Evolutionary conservation across 2,797 vertebrate genomes (phyloP).

Genomic region (Etheostoma perlongum): DNA sequence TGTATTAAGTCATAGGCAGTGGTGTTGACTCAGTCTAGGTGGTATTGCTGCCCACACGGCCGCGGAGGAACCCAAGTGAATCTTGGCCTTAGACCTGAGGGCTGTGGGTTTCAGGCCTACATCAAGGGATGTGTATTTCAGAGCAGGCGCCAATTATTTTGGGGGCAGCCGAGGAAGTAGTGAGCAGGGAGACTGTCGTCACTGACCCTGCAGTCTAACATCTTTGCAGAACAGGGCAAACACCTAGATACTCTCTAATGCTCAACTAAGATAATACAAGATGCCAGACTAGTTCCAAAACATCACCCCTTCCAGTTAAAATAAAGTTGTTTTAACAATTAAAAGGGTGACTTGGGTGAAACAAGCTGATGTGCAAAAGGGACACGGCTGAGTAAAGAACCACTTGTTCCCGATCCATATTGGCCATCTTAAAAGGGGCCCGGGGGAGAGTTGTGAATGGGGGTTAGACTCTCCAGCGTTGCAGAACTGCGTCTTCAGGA

Average conservation of each 20-base stretch:
- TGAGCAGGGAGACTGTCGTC: slow-evolving; percentile 25
- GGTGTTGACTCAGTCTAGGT: slow-evolving; percentile 73
- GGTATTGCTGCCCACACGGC: slow-evolving; percentile 66
- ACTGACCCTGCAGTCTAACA: slow-evolving; percentile 40
- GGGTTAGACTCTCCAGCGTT: slow-evolving; percentile 28
- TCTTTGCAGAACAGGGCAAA: slow-evolving; percentile 12
- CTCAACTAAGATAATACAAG: slow-evolving; percentile 16
- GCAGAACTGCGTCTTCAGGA: slow-evolving; percentile 43
- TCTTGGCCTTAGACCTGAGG: slow-evolving; percentile 66
- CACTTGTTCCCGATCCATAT: slow-evolving; percentile 64
- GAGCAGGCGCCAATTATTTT: slow-evolving; percentile 59
- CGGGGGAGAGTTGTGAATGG: slow-evolving; percentile 60
- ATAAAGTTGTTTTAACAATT: slow-evolving; percentile 23
- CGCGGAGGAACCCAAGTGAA: slow-evolving; percentile 51
- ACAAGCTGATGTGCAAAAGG: slow-evolving; percentile 55
- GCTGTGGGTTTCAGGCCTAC: slow-evolving; percentile 68
- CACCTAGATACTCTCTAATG: not conserved
- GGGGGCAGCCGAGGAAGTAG: slow-evolving; percentile 8
- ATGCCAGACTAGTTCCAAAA: slow-evolving; percentile 9
- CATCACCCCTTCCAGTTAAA: slow-evolving; percentile 14
- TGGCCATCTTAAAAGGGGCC: slow-evolving; percentile 52
- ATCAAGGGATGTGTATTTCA: slow-evolving; percentile 64
- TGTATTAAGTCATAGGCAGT: slow-evolving; percentile 68
- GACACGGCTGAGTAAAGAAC: slow-evolving; percentile 52
- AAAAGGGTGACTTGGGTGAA: not conserved